phyloP scores from a whole-genome alignment of 2,797 vertebrate species.

The Mus caroli region DNA sequence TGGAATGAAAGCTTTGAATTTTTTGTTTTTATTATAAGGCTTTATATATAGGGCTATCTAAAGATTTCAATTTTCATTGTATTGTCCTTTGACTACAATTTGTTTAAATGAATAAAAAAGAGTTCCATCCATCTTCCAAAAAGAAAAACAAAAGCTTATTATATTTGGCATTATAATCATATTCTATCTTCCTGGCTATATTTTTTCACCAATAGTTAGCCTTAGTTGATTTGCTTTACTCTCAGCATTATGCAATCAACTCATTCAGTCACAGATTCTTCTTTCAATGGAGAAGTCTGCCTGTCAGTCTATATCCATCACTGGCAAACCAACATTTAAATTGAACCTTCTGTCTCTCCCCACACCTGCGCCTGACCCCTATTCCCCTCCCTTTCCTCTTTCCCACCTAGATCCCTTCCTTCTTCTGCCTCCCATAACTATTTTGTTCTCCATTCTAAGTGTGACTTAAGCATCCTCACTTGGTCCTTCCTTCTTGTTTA shows the following conservation, averaged over 20 bases:
- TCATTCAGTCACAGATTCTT: slow-evolving; percentile 2
- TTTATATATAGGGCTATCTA: background rate
- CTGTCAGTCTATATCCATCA: background rate
- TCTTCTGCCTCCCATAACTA: background rate
- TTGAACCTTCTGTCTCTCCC: background rate
- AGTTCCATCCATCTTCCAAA: background rate
- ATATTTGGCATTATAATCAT: background rate
- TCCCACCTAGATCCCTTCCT: background rate
- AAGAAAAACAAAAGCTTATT: background rate
- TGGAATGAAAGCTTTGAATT: background rate
- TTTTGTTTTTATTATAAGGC: background rate
- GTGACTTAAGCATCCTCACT: background rate
- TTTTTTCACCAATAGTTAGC: background rate
- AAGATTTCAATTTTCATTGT: background rate
- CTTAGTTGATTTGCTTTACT: background rate
- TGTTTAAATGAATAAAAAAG: background rate
- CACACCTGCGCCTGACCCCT: background rate
- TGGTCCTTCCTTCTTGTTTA: background rate
- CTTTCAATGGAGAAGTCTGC: background rate
- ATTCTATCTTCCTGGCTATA: background rate
- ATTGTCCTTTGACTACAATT: background rate
- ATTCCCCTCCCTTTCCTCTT: background rate
- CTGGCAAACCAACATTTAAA: background rate
- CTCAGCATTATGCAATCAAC: background rate
- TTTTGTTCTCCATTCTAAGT: background rate